phyloP scores from a whole-genome alignment of 2,888 invertebrate species.

The Tetragnatha montana region DNA sequence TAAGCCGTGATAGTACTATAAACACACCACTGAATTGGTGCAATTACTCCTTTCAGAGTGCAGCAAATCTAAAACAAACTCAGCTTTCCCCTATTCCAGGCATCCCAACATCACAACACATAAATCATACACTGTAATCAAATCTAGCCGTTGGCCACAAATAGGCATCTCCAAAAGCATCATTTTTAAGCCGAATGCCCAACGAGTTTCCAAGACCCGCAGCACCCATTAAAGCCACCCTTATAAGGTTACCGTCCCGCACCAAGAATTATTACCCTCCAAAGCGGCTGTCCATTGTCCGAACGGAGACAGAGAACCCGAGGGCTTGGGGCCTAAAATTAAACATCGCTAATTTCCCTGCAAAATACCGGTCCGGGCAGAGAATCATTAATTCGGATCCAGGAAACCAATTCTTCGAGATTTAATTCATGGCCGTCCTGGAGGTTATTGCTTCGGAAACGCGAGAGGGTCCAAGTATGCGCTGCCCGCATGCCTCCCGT shows the following conservation, averaged over 20 bases:
- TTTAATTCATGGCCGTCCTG: conserved; percentile 50
- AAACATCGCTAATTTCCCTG: conserved; percentile 4
- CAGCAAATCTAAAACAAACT: too few species aligned
- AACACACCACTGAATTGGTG: too few species aligned
- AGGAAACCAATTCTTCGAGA: conserved; percentile 55
- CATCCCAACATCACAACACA: too few species aligned
- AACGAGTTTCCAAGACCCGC: too few species aligned
- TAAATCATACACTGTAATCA: too few species aligned
- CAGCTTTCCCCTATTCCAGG: too few species aligned
- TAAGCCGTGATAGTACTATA: too few species aligned
- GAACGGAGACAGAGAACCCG: neutral
- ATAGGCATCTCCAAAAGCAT: too few species aligned
- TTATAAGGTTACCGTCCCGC: neutral
- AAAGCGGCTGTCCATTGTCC: neutral
- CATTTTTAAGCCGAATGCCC: too few species aligned
- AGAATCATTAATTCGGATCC: conserved; percentile 52
- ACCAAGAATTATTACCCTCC: neutral
- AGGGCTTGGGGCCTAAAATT: conserved; percentile 27
- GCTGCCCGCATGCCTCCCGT: conserved; percentile 17
- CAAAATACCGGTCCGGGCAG: conserved; percentile 7
- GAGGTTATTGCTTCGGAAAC: conserved; percentile 53
- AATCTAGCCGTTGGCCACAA: too few species aligned
- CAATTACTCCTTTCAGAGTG: too few species aligned
- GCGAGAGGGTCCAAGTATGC: conserved; percentile 29
- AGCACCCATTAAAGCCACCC: too few species aligned